Conservation (phyloP, 2,113 vertebrate species). For the Cercopithecus mona region DNA sequence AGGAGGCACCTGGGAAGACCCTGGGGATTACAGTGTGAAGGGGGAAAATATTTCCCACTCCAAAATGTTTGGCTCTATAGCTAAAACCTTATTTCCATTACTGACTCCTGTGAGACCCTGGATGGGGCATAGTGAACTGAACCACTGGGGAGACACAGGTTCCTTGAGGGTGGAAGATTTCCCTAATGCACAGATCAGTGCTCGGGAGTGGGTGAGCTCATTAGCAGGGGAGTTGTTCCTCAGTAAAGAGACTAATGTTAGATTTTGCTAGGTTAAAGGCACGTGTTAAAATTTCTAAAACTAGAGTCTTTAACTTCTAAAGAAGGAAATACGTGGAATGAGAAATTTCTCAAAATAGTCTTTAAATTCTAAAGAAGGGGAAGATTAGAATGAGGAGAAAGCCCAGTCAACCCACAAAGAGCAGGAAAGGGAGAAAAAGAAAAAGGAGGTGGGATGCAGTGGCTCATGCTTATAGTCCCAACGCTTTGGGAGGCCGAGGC, state of each 20-base stretch:
- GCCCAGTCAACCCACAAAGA: neutral
- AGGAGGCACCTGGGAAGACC: neutral
- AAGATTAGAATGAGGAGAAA: neutral
- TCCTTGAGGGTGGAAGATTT: neutral
- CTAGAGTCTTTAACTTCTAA: neutral
- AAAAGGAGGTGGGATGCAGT: neutral
- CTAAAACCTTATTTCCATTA: neutral
- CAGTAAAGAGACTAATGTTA: neutral
- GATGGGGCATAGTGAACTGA: neutral
- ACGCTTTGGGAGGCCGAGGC: too few species aligned
- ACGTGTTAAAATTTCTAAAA: neutral
- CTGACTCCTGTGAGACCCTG: neutral
- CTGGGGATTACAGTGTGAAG: neutral
- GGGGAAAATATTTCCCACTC: neutral
- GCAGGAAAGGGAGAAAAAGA: neutral
- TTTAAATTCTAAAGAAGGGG: slow-evolving; percentile 2
- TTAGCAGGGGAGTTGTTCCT: neutral
- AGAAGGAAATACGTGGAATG: neutral
- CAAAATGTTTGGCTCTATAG: neutral
- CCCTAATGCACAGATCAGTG: neutral
- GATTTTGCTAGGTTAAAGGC: neutral
- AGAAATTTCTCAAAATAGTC: neutral
- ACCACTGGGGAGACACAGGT: too few species aligned
- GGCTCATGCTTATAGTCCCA: too few species aligned
- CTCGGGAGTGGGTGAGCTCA: neutral